Percentiles rank a stretch among this genome's conserved stretches.
phyloP scores from a whole-genome alignment of 2,113 vertebrate species.

The Plectropomus leopardus region DNA sequence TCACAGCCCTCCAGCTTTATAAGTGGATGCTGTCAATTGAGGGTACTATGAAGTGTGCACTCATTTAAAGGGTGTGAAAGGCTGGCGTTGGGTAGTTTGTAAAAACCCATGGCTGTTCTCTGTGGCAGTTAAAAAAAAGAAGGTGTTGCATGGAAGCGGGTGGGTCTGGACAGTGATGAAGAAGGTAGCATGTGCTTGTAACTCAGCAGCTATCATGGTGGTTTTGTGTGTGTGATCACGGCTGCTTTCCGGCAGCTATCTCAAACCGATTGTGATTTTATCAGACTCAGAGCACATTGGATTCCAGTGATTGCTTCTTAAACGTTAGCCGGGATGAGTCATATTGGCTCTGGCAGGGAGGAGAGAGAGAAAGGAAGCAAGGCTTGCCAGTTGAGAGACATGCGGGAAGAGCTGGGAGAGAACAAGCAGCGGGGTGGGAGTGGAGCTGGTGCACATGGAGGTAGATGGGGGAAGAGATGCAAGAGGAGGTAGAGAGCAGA shows the following conservation, averaged over 20 bases:
- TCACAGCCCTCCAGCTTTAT: slow-evolving; percentile 78
- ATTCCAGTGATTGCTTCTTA: slow-evolving; percentile 70
- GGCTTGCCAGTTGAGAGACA: slow-evolving; percentile 47
- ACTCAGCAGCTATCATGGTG: slow-evolving; percentile 31
- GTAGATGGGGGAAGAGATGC: background rate
- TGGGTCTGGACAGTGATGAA: slow-evolving; percentile 42
- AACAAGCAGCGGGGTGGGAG: slow-evolving; percentile 43
- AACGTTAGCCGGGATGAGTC: slow-evolving; percentile 82
- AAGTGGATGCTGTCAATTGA: slow-evolving; percentile 75
- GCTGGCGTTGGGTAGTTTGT: slow-evolving; percentile 41
- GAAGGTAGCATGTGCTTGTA: slow-evolving; percentile 23
- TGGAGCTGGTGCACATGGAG: slow-evolving; percentile 42
- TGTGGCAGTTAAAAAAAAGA: slow-evolving; percentile 12
- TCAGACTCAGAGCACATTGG: slow-evolving; percentile 42
- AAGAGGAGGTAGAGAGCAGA: slow-evolving; percentile 3
- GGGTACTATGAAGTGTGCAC: slow-evolving; percentile 74
- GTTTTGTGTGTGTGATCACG: slow-evolving; percentile 42
- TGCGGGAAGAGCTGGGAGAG: slow-evolving; percentile 37
- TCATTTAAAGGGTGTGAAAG: slow-evolving; percentile 74
- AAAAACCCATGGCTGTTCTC: slow-evolving; percentile 38
- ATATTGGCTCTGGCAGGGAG: slow-evolving; percentile 63
- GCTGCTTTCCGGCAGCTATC: slow-evolving; percentile 21
- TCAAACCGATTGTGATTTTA: slow-evolving; percentile 51
- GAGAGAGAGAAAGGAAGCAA: slow-evolving; percentile 43
- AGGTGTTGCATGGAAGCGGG: slow-evolving; percentile 59